Conservation (phyloP, 2,888 invertebrate species). For the Ariolimax columbianus region DNA sequence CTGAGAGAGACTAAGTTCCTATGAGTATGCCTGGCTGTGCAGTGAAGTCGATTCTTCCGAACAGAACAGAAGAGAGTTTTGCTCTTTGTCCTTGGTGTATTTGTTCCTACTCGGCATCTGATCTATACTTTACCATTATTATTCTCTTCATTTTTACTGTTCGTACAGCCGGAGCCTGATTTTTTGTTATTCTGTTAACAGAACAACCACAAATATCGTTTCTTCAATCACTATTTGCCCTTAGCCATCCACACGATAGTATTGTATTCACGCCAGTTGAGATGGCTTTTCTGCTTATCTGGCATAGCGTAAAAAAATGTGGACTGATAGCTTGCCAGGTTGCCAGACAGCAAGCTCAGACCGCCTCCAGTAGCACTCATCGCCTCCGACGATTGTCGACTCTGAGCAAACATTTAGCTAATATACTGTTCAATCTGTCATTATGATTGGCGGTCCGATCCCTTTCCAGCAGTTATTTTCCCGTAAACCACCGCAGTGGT, state of each 20-base stretch:
- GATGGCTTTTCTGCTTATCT: constrained; percentile 1
- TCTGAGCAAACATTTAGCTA: constrained; percentile 39
- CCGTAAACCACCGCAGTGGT: constrained; percentile 23
- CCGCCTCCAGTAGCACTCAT: constrained; percentile 31
- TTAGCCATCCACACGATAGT: neutral
- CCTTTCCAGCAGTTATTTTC: constrained; percentile 32
- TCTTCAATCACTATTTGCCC: neutral
- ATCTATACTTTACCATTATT: no score
- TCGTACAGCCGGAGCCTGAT: no score
- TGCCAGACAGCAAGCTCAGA: constrained; percentile 27
- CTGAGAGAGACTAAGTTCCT: no score
- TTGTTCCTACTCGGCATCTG: no score
- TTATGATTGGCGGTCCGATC: constrained; percentile 7
- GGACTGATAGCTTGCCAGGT: constrained; percentile 4
- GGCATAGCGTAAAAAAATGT: constrained; percentile 11
- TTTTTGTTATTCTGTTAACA: no score
- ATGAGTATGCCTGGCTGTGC: no score
- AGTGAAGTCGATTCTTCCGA: no score
- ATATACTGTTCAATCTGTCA: constrained; percentile 43
- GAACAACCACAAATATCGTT: no score
- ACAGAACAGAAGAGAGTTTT: no score
- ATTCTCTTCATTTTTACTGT: no score
- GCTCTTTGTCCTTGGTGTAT: no score
- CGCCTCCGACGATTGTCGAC: constrained; percentile 36
- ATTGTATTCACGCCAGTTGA: neutral